Base-by-base conservation (phyloP, 2,113 vertebrate genomes). In the Boulengerochromis microlepis region DNA sequence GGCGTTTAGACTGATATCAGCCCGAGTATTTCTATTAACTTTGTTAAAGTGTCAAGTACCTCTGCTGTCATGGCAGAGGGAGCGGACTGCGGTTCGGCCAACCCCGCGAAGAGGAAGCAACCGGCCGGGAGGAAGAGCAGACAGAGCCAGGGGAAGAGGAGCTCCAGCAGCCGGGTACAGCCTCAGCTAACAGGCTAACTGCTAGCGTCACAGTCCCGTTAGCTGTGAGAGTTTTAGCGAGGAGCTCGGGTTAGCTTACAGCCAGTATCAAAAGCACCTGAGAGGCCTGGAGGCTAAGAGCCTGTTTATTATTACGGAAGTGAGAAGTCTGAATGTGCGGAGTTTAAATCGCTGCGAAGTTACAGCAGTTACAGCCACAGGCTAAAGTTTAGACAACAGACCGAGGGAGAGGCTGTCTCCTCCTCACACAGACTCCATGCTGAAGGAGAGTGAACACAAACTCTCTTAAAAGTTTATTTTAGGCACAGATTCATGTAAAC, bases 41-140 rank as follows among this genome's bases (percentile, higher is more conserved):
- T 53, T 6, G 8, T n/a, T 2, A 8, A 33, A 33, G 57, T 61
- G 57, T 61, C 59, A 19, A 33, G 59, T 61, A 33, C 29, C 59
- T 64, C 59, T 64, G 84, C 18, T 8, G 45, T 8, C 57, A 95
- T 94, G 94, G 91, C 91, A 9, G 92, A 94, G 35, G 80, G 78
- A 71, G 82, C 84, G 47, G 93, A 93, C 64, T n/a, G 80, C 47
- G 81, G 80, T 2, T 31, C 83, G 1, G 15, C 10, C 4, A 29
- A 15, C 81, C 1, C 85, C 19, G 83, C 38, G 5, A 92, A 90
- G 64, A 94, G 83, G 80, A 89, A 69, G n/a, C 90, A 29, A 8
- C 24, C 90, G 6, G 90, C 91, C 52, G 85, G 88, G 61, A 88
- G 83, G 85, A 93, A 50, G 89, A 95, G 93, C 85, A 89, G 92